Evolutionary conservation across 1,140 invertebrate species (phyloP), one percentile per base, ranked within the genome.

Genomic region (Eupristina koningsbergeri): DNA sequence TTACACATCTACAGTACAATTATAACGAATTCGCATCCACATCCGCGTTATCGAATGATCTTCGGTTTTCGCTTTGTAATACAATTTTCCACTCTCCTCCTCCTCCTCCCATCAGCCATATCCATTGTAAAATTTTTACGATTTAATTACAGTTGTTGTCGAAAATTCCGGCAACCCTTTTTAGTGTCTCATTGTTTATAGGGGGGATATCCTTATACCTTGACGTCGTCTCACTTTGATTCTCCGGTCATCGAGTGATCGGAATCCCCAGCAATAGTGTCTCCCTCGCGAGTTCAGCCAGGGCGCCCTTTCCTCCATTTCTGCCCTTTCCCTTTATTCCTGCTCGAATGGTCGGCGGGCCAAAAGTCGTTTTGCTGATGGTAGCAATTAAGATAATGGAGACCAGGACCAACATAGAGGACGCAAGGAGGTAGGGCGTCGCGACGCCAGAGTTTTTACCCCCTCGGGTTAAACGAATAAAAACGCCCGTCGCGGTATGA

Each of bases 331-430:
- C 31, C 34, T 67, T 67, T 67, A 67, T 67, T 67, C 34, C 6
- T 9, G 19, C 19, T 22, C 22, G 36, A 22, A 17, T 71, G 7
- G 19, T 26, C 67, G 39, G 36, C 86, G 81, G 83, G 86, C 75
- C 84, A 88, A 86, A 80, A 79, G 86, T 85, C 86, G 86, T 87
- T 87, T 80, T 85, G 85, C 85, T 86, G 86, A 88, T 88, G 86
- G 85, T 87, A 87, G 87, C 86, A 89, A 89, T 89, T 89, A 88
- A 88, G 88, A 89, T 89, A 89, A 89, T 89, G 88, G 87, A 87
- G 29, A 79, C 53, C 26, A 58, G 22, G 53, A 58, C 53, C 3
- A 22, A 26, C 53, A 22, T 26, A 22, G 53, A 58, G 50, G 50
- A 53, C 7, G 50, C 19, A 22, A 26, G 87, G 86, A 87, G 41